Base-by-base conservation (phyloP, 1,140 invertebrate species). In the Whitmania pigra region DNA sequence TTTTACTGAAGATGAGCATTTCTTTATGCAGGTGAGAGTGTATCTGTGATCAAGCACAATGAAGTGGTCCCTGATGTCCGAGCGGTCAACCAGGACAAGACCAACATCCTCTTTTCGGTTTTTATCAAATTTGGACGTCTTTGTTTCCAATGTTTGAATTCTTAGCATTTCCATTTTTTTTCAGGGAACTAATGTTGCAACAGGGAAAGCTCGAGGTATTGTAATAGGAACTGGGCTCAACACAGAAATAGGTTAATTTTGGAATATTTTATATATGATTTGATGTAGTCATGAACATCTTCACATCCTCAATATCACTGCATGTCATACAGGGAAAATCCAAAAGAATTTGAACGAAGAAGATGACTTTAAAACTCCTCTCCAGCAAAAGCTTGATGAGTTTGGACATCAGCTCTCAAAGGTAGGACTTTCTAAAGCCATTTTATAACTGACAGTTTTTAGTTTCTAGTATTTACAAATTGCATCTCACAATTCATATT, bases 281-380 rank as follows among this genome's bases (percentile, higher is more conserved):
- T 36, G 31, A 36, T 49, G 9, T 49, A 1, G 43, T 49, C 43
- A 49, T 7, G 43, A 36, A 49, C 9, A 49, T 49, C 43, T 7
- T 49, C 43, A 36, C 31, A 15, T 49, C 13, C 0, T 49, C 43
- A 49, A 15, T 49, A 15, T 13, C 43, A 49, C 13, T 43, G 13
- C 13, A 36, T 31, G 7, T 31, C 9, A 27, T 31, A 6, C 15
- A 68, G 67, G 69, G n/a, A 98, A 98, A 84, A 99, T 99, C 83
- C 88, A 96, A 83, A 97, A 94, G 74, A 95, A 99, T 86, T 99
- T 99, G 95, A 93, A 92, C 73, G 95, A 99, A 84, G 99, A 96
- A 77, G 97, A 99, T 84, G 94, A 97, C 84, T 97, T 99, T 81
- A 97, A 96, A 84, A 99, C 97, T 31, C 97, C 97, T 20, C 86